These are phyloP conservation scores for Netelia inedita DNA, from an alignment of 2,888 invertebrate genomes.

Conservation along the genomic window DNA sequence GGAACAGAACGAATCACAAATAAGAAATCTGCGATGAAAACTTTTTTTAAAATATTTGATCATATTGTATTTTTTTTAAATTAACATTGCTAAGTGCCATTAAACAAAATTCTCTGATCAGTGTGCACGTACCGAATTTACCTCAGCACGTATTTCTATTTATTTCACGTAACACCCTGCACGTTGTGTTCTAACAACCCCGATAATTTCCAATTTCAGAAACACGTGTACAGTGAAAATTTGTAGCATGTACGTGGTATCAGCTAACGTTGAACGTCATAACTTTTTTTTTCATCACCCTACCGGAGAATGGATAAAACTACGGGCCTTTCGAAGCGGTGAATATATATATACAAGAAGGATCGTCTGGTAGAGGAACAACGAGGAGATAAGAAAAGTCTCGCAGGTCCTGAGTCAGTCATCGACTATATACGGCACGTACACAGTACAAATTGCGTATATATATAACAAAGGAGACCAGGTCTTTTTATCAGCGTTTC, in stretches of 20 bases:
- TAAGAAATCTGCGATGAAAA: no score
- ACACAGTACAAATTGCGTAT: not conserved
- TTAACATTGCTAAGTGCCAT: not conserved
- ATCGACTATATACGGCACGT: slow-evolving; percentile 15
- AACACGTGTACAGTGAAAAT: not conserved
- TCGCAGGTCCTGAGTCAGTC: slow-evolving; percentile 40
- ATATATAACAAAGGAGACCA: slow-evolving; percentile 18
- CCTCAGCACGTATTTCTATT: not conserved
- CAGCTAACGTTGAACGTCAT: slow-evolving; percentile 17
- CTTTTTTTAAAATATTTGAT: not conserved
- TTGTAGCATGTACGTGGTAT: not conserved
- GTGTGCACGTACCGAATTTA: not conserved
- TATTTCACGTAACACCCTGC: not conserved
- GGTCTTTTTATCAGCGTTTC: slow-evolving; percentile 59
- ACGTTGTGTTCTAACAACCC: not conserved
- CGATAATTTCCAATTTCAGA: slow-evolving; percentile 9
- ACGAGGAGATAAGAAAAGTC: slow-evolving; percentile 50
- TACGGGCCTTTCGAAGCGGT: slow-evolving; percentile 19
- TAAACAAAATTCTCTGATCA: not conserved
- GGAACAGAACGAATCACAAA: no score
- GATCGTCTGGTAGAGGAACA: slow-evolving; percentile 20
- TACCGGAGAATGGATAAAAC: slow-evolving; percentile 15
- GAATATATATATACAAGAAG: not conserved
- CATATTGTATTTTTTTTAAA: not conserved
- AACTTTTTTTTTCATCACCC: slow-evolving; percentile 26